Evolutionary conservation across 2,888 invertebrate genomes (phyloP), one percentile per base, ranked within the genome.

Genomic region (Coelinius sp.): DNA sequence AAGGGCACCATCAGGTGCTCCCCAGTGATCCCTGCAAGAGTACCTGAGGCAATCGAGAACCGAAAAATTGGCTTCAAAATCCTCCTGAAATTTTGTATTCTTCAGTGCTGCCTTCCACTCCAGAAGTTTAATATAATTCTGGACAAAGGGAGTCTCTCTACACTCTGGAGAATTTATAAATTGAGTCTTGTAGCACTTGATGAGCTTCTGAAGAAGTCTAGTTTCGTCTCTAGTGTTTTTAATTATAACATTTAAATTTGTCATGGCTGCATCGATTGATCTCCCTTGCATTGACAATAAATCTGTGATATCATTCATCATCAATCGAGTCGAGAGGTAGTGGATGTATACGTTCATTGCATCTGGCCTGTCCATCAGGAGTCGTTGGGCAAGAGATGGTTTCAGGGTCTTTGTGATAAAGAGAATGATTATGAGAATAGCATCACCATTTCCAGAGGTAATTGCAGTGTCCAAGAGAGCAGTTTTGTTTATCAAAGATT

Each of bases 371-470:
- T 92, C 90, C 0, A 92, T 88, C 0, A 97, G 85, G 56, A 95
- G 88, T 79, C 92, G 91, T 74, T 93, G 91, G 35, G 95, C 93
- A 52, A 95, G 85, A 73, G 91, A 91, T 77, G 91, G 91, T 78
- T 94, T 94, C 7, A 97, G 85, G 0, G 95, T 94, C 81, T 91
- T 92, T 70, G 92, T 92, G 1, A 97, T 89, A 86, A 94, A 96
- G 7, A 96, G 85, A 0, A 94, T 90, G 83, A 93, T 93, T 74
- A 91, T 90, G 66, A 94, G 88, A 77, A 95, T 93, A 24, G 93
- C 91, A 90, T 95, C 94, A 24, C 95, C 96, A 87, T 94, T 93
- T 5, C 93, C 93, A 65, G 92, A 90, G 27, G 90, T 89, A 31
- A 95, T 88, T 0, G 95, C 93, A 73, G 92, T 92, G 81, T 95